Base-by-base conservation (phyloP, 1,140 invertebrate species). In the Theocolax elegans region DNA sequence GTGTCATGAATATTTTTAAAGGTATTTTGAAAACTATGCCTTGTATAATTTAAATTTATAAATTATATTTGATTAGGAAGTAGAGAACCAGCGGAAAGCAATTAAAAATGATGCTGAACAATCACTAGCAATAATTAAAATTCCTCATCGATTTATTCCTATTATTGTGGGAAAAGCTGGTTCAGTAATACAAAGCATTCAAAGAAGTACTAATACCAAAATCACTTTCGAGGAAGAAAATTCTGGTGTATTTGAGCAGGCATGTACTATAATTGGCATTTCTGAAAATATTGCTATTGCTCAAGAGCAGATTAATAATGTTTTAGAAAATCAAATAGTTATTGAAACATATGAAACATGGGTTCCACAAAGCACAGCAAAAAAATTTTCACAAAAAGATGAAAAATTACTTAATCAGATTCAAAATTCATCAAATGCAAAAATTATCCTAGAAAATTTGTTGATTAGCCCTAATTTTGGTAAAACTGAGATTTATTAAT, bases 321-420 rank as follows among this genome's bases (percentile, higher is more conserved):
- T 93, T 68, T 89, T 95, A 1, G 85, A 86, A 4, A 90, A 91
- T 64, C 90, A 92, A 53, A 90, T 91, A 6, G 74, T 89, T 0
- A 87, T 92, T 17, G 87, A 91, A 48, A 87, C 87, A 12, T 87
- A 88, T 67, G 89, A 89, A 67, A 89, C 93, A 35, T 84, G 82
- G 35, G 89, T 95, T 2, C 91, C 93, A 0, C 81, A 87, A 60
- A 88, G 85, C 79, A 82, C 88, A 67, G 87, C 90, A 67, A 90
- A 90, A 6, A 87, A 88, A 76, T 89, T 95, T 31, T 92, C 94
- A 76, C 93, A 91, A 44, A 78, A 88, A 40, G 88, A 89, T 70
- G 93, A 92, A 15, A 90, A 92, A 67, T 89, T 84, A 40, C 90
- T 95, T 64, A 87, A 90, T 66, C 81, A 89, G n/a, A 92, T 95